These are phyloP conservation scores for Aphrophora alni DNA, from an alignment of 2,888 invertebrate species.

Conservation along the genomic window DNA sequence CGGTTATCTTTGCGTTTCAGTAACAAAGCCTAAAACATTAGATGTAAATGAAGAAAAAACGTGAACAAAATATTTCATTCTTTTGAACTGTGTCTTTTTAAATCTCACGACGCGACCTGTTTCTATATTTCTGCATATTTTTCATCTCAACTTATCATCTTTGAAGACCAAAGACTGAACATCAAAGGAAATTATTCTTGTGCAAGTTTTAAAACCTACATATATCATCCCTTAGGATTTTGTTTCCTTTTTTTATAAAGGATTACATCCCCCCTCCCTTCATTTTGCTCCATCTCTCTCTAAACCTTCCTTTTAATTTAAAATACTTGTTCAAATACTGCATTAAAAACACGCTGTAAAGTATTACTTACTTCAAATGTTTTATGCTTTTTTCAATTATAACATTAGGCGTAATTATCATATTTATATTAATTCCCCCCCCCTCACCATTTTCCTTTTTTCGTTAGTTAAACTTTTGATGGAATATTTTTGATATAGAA, in stretches of 20 bases:
- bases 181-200: background rate
- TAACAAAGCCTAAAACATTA: background rate
- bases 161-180: background rate
- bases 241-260: background rate
- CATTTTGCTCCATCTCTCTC: no score
- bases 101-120: background rate
- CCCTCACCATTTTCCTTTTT: no score
- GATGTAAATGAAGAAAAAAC: background rate
- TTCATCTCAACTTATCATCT: background rate
- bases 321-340: no score
- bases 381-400: no score
- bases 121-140: background rate
- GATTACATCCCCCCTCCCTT: no score
- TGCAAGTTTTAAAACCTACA: background rate
- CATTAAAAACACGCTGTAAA: no score
- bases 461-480: no score
- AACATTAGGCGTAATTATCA: no score
- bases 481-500: no score
- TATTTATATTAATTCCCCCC: no score
- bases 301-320: no score
- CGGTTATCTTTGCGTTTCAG: background rate
- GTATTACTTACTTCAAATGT: no score
- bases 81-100: background rate
- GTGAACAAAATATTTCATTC: background rate
- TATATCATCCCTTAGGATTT: background rate